Evolutionary conservation across 2,797 vertebrate genomes (phyloP).

Genomic region (Anolis apletophallus): DNA sequence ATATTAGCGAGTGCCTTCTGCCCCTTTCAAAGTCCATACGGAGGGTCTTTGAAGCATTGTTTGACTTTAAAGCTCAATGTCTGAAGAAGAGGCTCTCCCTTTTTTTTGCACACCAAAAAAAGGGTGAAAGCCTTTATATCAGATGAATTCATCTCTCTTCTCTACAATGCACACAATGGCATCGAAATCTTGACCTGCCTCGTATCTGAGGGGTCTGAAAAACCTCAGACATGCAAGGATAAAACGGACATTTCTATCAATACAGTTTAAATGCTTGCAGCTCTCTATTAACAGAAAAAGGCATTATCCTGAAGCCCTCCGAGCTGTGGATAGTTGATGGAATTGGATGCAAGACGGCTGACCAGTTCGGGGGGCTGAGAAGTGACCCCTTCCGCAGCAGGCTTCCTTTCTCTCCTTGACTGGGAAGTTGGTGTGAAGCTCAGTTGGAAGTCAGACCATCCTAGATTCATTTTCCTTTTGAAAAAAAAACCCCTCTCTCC

Average conservation of each 20-base stretch:
- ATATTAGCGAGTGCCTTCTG: constrained; percentile 68
- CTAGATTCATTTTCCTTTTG: constrained; percentile 64
- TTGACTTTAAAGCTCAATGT: constrained; percentile 72
- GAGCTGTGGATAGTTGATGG: constrained; percentile 55
- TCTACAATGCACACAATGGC: constrained; percentile 57
- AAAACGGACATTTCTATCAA: constrained; percentile 57
- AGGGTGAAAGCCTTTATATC: constrained; percentile 54
- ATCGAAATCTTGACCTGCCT: constrained; percentile 64
- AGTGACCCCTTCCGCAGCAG: constrained; percentile 33
- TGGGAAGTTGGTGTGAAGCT: constrained; percentile 32
- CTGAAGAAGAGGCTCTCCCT: constrained; percentile 61
- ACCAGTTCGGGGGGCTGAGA: constrained; percentile 48
- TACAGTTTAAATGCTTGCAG: constrained; percentile 47
- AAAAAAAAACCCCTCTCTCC: constrained; percentile 27
- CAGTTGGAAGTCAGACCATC: constrained; percentile 54
- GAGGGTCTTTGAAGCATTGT: constrained; percentile 76
- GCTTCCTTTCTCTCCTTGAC: constrained; percentile 57
- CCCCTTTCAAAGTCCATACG: constrained; percentile 57
- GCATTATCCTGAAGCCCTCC: constrained; percentile 55
- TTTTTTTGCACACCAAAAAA: background rate
- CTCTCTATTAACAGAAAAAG: constrained; percentile 52
- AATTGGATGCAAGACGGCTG: constrained; percentile 60
- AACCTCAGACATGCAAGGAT: constrained; percentile 67
- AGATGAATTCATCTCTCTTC: constrained; percentile 64
- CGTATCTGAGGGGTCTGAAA: constrained; percentile 56